Evolutionary conservation across 1,140 invertebrate genomes (phyloP).

Genomic region (Drosophila carrolli): DNA sequence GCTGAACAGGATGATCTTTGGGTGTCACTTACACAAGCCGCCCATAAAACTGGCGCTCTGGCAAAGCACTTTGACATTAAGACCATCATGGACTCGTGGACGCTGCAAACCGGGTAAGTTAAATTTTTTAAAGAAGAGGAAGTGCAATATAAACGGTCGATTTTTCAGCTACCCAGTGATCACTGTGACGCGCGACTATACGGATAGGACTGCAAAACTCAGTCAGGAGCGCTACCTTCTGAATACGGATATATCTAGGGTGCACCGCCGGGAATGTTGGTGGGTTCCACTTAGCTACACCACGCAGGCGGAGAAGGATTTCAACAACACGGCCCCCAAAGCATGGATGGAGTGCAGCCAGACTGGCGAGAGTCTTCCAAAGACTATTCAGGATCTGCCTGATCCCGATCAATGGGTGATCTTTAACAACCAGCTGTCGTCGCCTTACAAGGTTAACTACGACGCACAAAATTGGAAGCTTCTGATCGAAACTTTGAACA

Average conservation of each 20-base stretch:
- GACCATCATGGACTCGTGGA: conserved; percentile 92
- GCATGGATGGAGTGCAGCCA: conserved; percentile 86
- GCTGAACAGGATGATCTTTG: conserved; percentile 94
- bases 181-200: conserved; percentile 87
- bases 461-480: conserved; percentile 89
- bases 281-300: conserved; percentile 88
- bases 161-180: conserved; percentile 88
- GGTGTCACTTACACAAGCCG: conserved; percentile 88
- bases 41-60: conserved; percentile 85
- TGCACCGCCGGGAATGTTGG: conserved; percentile 77
- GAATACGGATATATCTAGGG: background rate
- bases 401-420: conserved; percentile 86
- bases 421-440: conserved; percentile 87
- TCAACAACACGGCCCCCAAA: conserved; percentile 87
- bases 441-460: conserved; percentile 92
- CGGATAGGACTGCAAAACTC: background rate
- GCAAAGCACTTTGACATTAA: conserved; percentile 86
- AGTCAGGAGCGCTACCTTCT: conserved; percentile 23
- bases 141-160: too few species aligned
- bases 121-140: too few species aligned
- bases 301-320: conserved; percentile 85
- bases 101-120: conserved; percentile 88
- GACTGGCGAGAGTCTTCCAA: conserved; percentile 44
- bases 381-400: conserved; percentile 45
- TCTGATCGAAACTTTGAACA: conserved; percentile 86